Percentiles rank a stretch among this genome's conserved stretches.
phyloP scores from a whole-genome alignment of 2,888 invertebrate species.

The Papilio demoleus region DNA sequence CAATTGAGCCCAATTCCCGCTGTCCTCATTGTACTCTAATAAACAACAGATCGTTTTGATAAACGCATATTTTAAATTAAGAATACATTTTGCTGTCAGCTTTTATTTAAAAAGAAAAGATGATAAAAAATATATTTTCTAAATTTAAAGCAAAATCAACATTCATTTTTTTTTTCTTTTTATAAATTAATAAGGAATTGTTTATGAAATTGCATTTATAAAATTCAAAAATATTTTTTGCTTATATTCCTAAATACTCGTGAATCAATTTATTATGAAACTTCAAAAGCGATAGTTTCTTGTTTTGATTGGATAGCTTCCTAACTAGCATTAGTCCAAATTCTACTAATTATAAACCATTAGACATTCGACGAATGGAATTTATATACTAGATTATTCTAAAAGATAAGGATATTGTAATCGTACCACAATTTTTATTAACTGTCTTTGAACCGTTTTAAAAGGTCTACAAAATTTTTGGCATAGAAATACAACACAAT shows the following conservation, averaged over 20 bases:
- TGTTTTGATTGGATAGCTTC: conserved; percentile 38
- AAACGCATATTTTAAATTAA: conserved; percentile 27
- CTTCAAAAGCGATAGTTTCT: conserved; percentile 17
- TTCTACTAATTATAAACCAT: conserved; percentile 30
- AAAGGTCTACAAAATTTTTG: too few relatives aligned
- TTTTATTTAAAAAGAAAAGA: not conserved
- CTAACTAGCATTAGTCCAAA: conserved; percentile 11
- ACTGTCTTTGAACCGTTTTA: too few relatives aligned
- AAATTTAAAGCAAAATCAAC: not conserved
- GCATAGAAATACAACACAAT: too few relatives aligned
- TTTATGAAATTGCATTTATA: too few relatives aligned
- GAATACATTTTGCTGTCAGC: not conserved
- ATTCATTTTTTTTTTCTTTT: not conserved
- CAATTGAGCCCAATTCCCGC: conserved; percentile 34
- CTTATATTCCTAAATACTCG: too few relatives aligned
- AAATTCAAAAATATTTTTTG: too few relatives aligned
- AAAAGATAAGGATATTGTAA: too few relatives aligned
- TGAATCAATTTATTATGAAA: conserved; percentile 6
- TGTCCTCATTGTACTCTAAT: conserved; percentile 31
- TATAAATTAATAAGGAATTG: not conserved
- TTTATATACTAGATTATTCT: too few relatives aligned
- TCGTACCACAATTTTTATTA: too few relatives aligned
- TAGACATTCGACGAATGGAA: conserved; percentile 19
- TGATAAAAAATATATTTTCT: not conserved
- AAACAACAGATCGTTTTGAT: conserved; percentile 25